Percentiles rank a stretch among this genome's conserved stretches.
Evolutionary conservation across 2,113 vertebrate genomes (phyloP).

Genomic region (Pterocles orientalis): DNA sequence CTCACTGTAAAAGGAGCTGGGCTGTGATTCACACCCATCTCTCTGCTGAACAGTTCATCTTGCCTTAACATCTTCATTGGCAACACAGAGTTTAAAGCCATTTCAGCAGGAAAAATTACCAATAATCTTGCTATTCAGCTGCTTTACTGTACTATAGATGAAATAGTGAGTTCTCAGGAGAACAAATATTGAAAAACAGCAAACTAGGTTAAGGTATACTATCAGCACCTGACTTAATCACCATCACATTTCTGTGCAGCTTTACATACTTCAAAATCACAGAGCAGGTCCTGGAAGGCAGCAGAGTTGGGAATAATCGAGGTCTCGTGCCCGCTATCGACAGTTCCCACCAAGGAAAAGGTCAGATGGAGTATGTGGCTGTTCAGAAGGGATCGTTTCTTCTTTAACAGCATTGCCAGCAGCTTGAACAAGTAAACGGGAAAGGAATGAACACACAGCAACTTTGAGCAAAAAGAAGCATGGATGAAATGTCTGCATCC

Average conservation of each 20-base stretch:
- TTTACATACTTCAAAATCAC: slow-evolving; percentile 91
- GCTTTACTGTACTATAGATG: background rate
- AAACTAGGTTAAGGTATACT: background rate
- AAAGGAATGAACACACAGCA: background rate
- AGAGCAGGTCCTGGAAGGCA: slow-evolving; percentile 97
- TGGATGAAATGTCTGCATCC: background rate
- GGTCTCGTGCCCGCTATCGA: slow-evolving; percentile 96
- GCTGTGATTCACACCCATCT: background rate
- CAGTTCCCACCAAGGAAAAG: slow-evolving; percentile 97
- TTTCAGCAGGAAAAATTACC: background rate
- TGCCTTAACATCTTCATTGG: background rate
- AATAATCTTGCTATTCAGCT: background rate
- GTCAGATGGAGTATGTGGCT: slow-evolving; percentile 98
- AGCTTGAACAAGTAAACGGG: slow-evolving; percentile 76
- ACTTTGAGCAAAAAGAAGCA: background rate
- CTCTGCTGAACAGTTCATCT: background rate
- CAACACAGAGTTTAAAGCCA: background rate
- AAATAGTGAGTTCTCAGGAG: background rate
- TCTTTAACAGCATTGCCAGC: slow-evolving; percentile 97
- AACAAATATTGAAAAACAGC: background rate
- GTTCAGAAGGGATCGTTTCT: slow-evolving; percentile 94
- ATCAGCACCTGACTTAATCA: background rate
- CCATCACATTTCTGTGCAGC: background rate
- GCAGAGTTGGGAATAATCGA: slow-evolving; percentile 98
- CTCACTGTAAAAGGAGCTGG: background rate